Percentiles rank a stretch among this genome's conserved stretches.
phyloP scores from a whole-genome alignment of 2,113 vertebrate genomes.

The Arvicanthis niloticus region DNA sequence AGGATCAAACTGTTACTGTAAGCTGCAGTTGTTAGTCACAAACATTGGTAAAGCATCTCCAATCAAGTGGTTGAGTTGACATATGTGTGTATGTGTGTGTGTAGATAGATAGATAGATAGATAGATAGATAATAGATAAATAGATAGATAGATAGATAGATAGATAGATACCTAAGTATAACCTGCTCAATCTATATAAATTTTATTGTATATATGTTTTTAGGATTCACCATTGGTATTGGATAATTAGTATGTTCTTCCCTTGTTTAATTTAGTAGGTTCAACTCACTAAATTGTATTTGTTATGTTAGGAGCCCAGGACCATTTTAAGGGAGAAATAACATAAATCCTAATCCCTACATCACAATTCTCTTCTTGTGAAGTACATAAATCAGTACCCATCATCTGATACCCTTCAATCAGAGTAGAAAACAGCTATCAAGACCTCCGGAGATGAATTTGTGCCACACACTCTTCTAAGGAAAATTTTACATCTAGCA shows the following conservation, averaged over 20 bases:
- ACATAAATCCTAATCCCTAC: background rate
- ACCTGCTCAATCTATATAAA: background rate
- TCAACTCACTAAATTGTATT: background rate
- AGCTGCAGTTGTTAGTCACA: constrained; percentile 34
- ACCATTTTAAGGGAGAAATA: background rate
- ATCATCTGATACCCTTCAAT: background rate
- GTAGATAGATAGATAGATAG: background rate
- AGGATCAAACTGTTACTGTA: background rate
- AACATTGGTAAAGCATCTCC: background rate
- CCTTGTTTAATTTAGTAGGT: background rate
- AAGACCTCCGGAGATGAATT: background rate
- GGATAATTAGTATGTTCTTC: background rate
- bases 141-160: background rate
- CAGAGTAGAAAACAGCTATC: background rate
- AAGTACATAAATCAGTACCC: background rate
- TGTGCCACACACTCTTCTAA: background rate
- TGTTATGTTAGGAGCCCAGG: background rate
- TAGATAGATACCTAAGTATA: background rate
- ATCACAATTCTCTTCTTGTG: background rate
- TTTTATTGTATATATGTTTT: background rate
- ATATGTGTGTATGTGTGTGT: background rate
- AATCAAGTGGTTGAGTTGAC: background rate
- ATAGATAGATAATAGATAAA: too few species aligned
- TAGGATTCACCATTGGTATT: background rate
- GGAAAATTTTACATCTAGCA: background rate